A percentile compares a stretch with the other conserved stretches of the same genome.
Conservation (phyloP, 1,140 invertebrate genomes). For the Gonioctena quinquepunctata region DNA sequence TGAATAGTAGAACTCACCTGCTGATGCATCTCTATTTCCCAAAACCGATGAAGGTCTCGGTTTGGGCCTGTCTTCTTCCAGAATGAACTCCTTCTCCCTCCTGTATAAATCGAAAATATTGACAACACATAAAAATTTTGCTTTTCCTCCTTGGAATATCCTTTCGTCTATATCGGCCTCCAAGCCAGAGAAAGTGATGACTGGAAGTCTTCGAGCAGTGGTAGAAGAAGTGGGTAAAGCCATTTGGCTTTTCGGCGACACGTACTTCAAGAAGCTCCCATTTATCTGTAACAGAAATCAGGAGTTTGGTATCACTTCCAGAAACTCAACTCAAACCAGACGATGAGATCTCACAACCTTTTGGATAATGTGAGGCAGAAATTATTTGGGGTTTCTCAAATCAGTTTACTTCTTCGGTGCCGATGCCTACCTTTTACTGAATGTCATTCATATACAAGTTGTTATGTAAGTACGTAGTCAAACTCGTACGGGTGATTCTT, state of each 20-base stretch:
- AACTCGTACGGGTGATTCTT: too few species aligned
- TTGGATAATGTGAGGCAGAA: too few species aligned
- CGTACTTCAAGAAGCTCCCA: conserved; percentile 29
- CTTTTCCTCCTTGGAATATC: conserved; percentile 43
- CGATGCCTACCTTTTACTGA: too few species aligned
- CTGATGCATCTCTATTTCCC: conserved; percentile 19
- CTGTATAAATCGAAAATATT: conserved; percentile 45
- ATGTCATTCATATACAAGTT: too few species aligned
- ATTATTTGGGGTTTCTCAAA: too few species aligned
- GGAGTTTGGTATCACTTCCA: background rate
- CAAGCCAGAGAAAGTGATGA: conserved; percentile 38
- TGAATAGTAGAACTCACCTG: conserved; percentile 4
- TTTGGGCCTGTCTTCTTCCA: conserved; percentile 46
- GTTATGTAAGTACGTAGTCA: too few species aligned
- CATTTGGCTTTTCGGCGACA: background rate
- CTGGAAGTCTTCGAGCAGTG: conserved; percentile 24
- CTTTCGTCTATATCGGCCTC: conserved; percentile 41
- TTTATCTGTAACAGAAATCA: conserved; percentile 38
- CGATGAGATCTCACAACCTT: too few species aligned
- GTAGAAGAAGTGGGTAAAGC: conserved; percentile 14
- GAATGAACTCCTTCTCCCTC: conserved; percentile 31
- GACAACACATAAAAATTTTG: conserved; percentile 38
- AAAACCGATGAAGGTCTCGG: conserved; percentile 48
- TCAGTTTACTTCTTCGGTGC: too few species aligned
- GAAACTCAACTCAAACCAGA: too few species aligned